Percentiles rank a stretch among this genome's conserved stretches.
phyloP scores from a whole-genome alignment of 2,888 invertebrate genomes.

The Pollenia amentaria region DNA sequence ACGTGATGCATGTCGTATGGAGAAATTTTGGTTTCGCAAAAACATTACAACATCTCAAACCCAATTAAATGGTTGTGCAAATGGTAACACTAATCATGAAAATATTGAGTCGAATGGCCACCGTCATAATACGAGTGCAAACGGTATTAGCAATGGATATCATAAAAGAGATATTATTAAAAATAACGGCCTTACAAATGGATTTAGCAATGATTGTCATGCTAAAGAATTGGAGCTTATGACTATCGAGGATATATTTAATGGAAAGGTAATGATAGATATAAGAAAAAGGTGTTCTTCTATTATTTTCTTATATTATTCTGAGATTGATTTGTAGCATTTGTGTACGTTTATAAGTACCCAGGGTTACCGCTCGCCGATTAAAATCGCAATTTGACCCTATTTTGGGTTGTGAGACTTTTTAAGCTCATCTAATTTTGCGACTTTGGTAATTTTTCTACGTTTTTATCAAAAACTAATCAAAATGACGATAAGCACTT shows the following conservation, averaged over 20 bases:
- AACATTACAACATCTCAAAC: slow-evolving; percentile 86
- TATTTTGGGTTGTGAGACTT: too few relatives aligned
- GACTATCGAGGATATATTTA: slow-evolving; percentile 98
- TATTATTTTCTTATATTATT: too few relatives aligned
- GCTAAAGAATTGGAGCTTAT: slow-evolving; percentile 88
- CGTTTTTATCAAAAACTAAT: too few relatives aligned
- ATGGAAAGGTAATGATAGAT: slow-evolving; percentile 87
- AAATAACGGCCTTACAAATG: slow-evolving; percentile 53
- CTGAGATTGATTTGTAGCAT: neutral
- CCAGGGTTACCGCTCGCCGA: too few relatives aligned
- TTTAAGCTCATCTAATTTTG: too few relatives aligned
- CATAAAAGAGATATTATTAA: slow-evolving; percentile 53
- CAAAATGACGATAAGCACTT: too few relatives aligned
- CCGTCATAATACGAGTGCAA: slow-evolving; percentile 49
- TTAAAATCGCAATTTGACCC: too few relatives aligned
- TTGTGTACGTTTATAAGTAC: too few relatives aligned
- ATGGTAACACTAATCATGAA: slow-evolving; percentile 13
- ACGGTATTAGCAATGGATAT: slow-evolving; percentile 71
- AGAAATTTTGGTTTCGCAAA: slow-evolving; percentile 97
- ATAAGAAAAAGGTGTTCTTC: too few relatives aligned
- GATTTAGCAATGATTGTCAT: slow-evolving; percentile 35
- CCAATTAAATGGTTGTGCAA: slow-evolving; percentile 26
- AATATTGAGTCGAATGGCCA: slow-evolving; percentile 11
- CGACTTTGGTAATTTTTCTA: too few relatives aligned
- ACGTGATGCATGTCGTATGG: slow-evolving; percentile 92